Conservation (phyloP, 2,113 vertebrate species). For the Mystacornis crossleyi region DNA sequence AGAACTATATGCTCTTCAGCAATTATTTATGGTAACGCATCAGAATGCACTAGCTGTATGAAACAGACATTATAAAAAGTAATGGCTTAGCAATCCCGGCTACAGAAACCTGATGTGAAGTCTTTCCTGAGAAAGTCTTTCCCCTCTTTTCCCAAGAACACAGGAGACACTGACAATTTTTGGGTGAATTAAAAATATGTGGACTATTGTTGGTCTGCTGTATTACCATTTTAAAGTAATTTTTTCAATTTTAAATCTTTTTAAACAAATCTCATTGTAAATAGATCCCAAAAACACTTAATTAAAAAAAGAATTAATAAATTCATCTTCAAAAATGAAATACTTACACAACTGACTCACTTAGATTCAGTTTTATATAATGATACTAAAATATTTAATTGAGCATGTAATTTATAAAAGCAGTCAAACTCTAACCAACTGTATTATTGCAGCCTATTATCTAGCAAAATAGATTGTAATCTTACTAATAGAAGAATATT, state of each 20-base stretch:
- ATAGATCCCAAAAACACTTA: neutral
- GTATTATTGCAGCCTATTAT: neutral
- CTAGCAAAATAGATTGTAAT: neutral
- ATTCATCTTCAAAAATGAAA: neutral
- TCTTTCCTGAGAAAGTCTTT: neutral
- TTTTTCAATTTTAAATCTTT: neutral
- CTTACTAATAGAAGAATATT: neutral
- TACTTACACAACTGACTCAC: neutral
- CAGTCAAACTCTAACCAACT: neutral
- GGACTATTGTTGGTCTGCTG: neutral
- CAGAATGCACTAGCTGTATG: neutral
- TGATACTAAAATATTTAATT: neutral
- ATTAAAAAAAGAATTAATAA: neutral
- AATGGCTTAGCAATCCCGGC: neutral
- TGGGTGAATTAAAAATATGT: neutral
- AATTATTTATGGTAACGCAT: neutral
- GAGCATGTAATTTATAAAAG: neutral
- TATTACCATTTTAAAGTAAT: neutral
- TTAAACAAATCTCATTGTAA: neutral
- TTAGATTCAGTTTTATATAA: neutral
- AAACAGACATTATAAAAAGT: neutral
- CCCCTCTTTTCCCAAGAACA: neutral
- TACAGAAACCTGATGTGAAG: neutral
- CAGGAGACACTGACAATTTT: neutral
- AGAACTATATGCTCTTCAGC: fast-evolving